A percentile compares a stretch with the other conserved stretches of the same genome.
Conservation (phyloP, 2,113 vertebrate genomes). For the Lathamus discolor region DNA sequence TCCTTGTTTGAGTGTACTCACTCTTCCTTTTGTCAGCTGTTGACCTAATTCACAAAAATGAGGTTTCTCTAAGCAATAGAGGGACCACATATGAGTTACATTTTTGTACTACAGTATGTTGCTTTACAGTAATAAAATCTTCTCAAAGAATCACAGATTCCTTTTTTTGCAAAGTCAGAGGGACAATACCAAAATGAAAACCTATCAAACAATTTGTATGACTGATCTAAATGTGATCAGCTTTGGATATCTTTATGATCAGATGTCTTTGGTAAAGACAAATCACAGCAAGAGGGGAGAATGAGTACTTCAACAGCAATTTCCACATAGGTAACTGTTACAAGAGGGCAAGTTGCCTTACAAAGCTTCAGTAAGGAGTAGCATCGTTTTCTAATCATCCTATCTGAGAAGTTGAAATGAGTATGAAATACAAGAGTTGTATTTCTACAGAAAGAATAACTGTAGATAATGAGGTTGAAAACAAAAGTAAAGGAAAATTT, state of each 20-base stretch:
- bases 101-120: neutral
- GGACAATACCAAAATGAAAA: neutral
- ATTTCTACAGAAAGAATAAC: neutral
- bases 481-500: neutral
- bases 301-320: neutral
- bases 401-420: neutral
- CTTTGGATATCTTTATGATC: neutral
- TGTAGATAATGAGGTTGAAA: neutral
- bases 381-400: neutral
- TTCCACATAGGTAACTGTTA: neutral
- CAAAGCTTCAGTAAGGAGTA: neutral
- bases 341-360: neutral
- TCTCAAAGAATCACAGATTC: neutral
- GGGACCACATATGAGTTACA: neutral
- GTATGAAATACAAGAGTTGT: neutral
- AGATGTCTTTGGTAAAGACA: neutral
- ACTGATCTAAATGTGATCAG: neutral
- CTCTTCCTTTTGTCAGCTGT: neutral
- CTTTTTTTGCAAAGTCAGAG: neutral
- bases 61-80: neutral
- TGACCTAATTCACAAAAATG: neutral
- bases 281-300: neutral
- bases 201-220: neutral
- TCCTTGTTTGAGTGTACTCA: neutral
- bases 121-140: neutral